A percentile compares a stretch with the other conserved stretches of the same genome.
Conservation (phyloP, 2,888 invertebrate species). For the Pantelozetes paolii region DNA sequence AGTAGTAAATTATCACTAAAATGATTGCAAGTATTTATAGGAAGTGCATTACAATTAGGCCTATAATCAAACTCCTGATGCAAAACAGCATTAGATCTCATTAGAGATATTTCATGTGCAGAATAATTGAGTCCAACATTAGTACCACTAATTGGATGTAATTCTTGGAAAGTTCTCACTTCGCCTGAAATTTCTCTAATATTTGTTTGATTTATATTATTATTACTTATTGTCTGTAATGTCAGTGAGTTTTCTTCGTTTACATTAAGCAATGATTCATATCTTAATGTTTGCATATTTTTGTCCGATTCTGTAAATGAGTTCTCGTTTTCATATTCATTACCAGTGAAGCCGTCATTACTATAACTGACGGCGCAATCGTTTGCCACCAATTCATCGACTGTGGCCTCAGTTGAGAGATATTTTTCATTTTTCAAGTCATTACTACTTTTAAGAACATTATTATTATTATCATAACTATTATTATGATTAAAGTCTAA, state of each 20-base stretch:
- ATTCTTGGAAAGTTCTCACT: conserved; percentile 27
- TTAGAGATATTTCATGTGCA: conserved; percentile 25
- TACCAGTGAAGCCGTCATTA: background rate
- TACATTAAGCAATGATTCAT: conserved; percentile 18
- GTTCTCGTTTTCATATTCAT: conserved; percentile 23
- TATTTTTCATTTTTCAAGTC: conserved; percentile 17
- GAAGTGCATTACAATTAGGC: background rate
- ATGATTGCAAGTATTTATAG: background rate
- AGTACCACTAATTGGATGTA: conserved; percentile 32
- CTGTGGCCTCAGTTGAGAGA: background rate
- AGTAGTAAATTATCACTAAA: conserved; percentile 25
- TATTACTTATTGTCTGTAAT: conserved; percentile 6
- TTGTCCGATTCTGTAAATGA: conserved; percentile 5
- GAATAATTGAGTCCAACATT: conserved; percentile 35
- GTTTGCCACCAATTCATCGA: background rate
- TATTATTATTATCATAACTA: background rate
- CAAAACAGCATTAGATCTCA: conserved; percentile 17
- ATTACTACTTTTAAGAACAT: background rate
- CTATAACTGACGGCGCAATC: conserved; percentile 1
- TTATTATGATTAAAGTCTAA: conserved; percentile 15
- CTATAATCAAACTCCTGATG: conserved; percentile 29
- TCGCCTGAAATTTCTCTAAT: too few species aligned
- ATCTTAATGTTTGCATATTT: conserved; percentile 36
- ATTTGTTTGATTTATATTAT: background rate
- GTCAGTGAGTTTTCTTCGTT: background rate